Evolutionary conservation across 2,888 invertebrate species (phyloP), one percentile per base, ranked within the genome.

Genomic region (Pristionchus arcanus): DNA sequence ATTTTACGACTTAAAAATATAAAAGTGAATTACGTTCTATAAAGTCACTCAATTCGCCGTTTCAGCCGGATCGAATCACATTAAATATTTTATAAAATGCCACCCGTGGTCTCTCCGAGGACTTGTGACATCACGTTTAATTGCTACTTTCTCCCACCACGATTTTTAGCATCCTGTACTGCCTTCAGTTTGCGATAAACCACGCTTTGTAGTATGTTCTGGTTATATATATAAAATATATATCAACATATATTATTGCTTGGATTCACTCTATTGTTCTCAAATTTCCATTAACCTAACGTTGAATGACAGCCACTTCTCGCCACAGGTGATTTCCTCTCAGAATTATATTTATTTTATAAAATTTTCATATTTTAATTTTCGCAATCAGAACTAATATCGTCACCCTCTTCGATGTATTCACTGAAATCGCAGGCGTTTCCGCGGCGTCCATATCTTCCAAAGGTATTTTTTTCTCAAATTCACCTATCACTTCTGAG

Each of bases 331-430:
- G 13, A 42, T 21, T 66, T 4, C 31, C 9, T 25, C 9, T 59
- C 49, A 13, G 25, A 19, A n/a, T 53, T 34, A 21, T 21, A 28
- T 9, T 59, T 84, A 11, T 55, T 5, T 53, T n/a, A n/a, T n/a
- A n/a, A n/a, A n/a, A 28, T 9, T 31, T 25, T 49, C 28, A 83
- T n/a, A 53, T 28, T 53, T 31, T 31, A n/a, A 31, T 7, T 16
- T 15, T 63, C 19, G 28, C 11, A 66, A 92, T 87, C 68, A 94
- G 94, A 89, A 66, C 87, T 19, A 91, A 94, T 90, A 91, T 93
- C 77, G 93, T 91, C 15, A 94, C 94, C 13, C 90, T 93, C 2
- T 94, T 94, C 89, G 94, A 94, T 83, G 94, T 94, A 3, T 94
- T 94, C 90, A 93, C 92, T 71, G 94, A 94, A 85, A 91, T 94